Evolutionary conservation across 2,113 vertebrate genomes (phyloP), one percentile per base, ranked within the genome.

Genomic region (Balaeniceps rex): DNA sequence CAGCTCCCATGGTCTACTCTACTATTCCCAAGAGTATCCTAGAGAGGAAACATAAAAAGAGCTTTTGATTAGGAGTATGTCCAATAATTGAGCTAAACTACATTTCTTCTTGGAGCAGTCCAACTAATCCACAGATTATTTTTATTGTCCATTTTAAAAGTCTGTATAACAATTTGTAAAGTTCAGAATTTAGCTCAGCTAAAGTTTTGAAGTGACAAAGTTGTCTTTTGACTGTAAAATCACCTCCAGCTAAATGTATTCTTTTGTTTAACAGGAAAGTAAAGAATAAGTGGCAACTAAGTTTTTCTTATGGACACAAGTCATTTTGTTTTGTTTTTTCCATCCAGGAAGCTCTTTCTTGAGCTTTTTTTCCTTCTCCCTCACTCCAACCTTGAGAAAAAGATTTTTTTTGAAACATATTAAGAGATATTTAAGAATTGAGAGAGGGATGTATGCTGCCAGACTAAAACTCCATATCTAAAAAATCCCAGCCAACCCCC

Each of bases 401-500:
- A 26, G 9, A 4, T 0, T 4, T 13, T 25, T 71, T 55, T 1
- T 2, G 2, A 17, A 75, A 74, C 14, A 0, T 14, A 64, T 72
- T 64, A 57, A 51, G 29, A 75, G 2, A 22, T 71, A 83, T 34
- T 75, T 54, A 19, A 74, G 52, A 81, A n/a, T 16, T 74, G 63
- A 87, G 9, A 85, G 23, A 31, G 54, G 4, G 14, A 47, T 28
- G 19, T 9, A 28, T 87, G 13, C 4, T 78, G 51, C 38, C 34
- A 72, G 16, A 36, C 3, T 71, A 68, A 84, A 63, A 34, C 18
- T 47, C 29, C 5, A 3, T 33, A 36, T 44, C 19, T 70, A 28
- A 91, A 82, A 88, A 49, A 51, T 29, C 14, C 6, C 18, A 49
- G 16, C 19, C 26, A 19, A 9, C 42, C 7, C 16, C 12, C 6